Conservation (phyloP, 2,113 vertebrate species). For the Osmerus mordax region DNA sequence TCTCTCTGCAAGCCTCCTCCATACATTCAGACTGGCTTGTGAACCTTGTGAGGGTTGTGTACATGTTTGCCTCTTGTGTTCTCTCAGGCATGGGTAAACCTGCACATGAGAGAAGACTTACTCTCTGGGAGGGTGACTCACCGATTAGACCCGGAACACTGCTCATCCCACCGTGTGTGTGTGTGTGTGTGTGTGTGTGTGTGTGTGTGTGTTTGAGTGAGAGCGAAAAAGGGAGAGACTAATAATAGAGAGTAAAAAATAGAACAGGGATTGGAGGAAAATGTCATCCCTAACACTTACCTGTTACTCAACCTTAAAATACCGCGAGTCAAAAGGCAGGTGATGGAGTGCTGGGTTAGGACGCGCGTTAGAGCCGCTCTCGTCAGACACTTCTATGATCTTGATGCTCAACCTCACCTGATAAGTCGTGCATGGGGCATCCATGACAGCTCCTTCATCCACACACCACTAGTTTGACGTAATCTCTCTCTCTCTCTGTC, state of each 20-base stretch:
- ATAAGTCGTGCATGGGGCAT: too few species aligned
- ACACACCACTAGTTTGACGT: neutral
- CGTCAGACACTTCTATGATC: too few species aligned
- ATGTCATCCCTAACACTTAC: conserved; percentile 39
- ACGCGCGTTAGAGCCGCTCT: neutral
- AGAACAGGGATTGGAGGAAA: conserved; percentile 53
- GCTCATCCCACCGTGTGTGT: conserved; percentile 4
- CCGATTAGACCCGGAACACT: conserved; percentile 51
- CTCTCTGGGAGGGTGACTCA: conserved; percentile 67
- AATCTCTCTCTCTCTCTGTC: neutral
- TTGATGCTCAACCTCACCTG: too few species aligned
- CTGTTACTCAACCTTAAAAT: conserved; percentile 52
- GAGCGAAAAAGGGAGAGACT: conserved; percentile 27
- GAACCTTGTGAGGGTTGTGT: too few species aligned
- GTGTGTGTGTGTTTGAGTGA: conserved; percentile 16
- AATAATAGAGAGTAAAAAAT: conserved; percentile 68
- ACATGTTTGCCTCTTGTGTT: too few species aligned
- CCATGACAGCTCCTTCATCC: neutral
- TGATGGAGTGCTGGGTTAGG: conserved; percentile 24
- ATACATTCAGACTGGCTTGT: neutral
- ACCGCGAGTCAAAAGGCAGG: conserved; percentile 24
- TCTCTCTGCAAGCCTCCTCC: conserved; percentile 24
- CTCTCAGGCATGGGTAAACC: too few species aligned
- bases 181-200: neutral
- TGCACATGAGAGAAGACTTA: conserved; percentile 56